These are phyloP conservation scores for Anas platyrhynchos DNA, from an alignment of 2,113 vertebrate species.

Conservation along the genomic window DNA sequence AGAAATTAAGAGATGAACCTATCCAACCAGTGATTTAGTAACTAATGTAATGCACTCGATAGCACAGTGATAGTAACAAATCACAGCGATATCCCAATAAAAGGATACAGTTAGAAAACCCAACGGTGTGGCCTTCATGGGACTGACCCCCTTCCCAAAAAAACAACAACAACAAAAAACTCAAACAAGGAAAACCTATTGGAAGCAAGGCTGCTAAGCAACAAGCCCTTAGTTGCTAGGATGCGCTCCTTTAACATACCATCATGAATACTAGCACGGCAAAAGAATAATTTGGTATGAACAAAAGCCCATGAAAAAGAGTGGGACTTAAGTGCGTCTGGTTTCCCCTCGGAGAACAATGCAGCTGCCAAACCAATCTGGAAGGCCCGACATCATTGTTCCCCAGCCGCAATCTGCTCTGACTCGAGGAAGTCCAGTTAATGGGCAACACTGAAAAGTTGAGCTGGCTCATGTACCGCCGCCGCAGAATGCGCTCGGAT, in stretches of 20 bases:
- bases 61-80: slow-evolving; percentile 68
- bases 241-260: slow-evolving; percentile 90
- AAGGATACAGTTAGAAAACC: slow-evolving; percentile 77
- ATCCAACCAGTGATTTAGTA: slow-evolving; percentile 75
- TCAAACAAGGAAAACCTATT: slow-evolving; percentile 81
- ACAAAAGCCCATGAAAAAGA: slow-evolving; percentile 87
- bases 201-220: slow-evolving; percentile 88
- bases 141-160: slow-evolving; percentile 40
- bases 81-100: slow-evolving; percentile 74
- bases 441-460: slow-evolving; percentile 80
- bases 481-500: slow-evolving; percentile 65
- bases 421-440: slow-evolving; percentile 85
- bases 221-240: slow-evolving; percentile 91
- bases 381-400: slow-evolving; percentile 90
- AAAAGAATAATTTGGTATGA: slow-evolving; percentile 91
- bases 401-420: slow-evolving; percentile 82
- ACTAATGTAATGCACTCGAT: slow-evolving; percentile 71
- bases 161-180: slow-evolving; percentile 39
- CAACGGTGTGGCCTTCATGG: slow-evolving; percentile 66
- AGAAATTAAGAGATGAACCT: slow-evolving; percentile 65
- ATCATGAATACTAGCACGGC: slow-evolving; percentile 89
- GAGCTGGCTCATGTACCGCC: slow-evolving; percentile 69
- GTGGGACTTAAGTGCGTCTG: slow-evolving; percentile 89
- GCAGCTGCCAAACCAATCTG: slow-evolving; percentile 94
- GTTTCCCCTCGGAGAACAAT: slow-evolving; percentile 88